These are phyloP conservation scores for Cantharis flavilabris DNA, from an alignment of 2,888 invertebrate species.

Conservation along the genomic window DNA sequence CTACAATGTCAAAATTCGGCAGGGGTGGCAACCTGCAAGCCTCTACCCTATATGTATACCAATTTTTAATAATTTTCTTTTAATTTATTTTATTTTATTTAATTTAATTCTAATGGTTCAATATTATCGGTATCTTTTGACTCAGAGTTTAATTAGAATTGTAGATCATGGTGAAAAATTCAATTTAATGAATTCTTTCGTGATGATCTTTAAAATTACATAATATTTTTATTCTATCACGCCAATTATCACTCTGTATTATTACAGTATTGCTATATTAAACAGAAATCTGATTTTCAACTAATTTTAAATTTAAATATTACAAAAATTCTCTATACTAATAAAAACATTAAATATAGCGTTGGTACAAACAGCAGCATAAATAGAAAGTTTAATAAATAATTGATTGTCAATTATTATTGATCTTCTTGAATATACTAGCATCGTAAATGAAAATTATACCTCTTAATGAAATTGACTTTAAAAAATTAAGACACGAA, in stretches of 20 bases:
- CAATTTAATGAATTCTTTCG: not conserved
- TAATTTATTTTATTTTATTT: not conserved
- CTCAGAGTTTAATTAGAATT: not conserved
- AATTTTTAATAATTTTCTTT: not conserved
- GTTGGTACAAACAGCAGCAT: not conserved
- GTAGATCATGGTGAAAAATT: not conserved
- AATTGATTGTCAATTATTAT: not conserved
- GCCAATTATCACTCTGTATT: not conserved
- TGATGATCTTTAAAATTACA: not conserved
- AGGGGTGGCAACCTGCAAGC: too few relatives aligned
- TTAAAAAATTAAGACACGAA: not conserved
- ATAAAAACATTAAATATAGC: not conserved
- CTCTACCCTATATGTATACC: not conserved
- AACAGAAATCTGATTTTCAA: not conserved
- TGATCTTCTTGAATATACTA: not conserved
- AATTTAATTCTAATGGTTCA: not conserved
- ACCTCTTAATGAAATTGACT: not conserved
- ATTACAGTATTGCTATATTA: not conserved
- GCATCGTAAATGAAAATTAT: not conserved
- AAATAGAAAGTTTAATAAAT: not conserved
- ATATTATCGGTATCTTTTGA: not conserved
- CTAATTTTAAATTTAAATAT: not conserved
- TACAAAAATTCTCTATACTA: not conserved
- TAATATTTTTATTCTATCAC: not conserved
- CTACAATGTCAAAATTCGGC: too few relatives aligned